Evolutionary conservation across 1,140 invertebrate genomes (phyloP), one percentile per base, ranked within the genome.

Genomic region (Riptortus pedestris): DNA sequence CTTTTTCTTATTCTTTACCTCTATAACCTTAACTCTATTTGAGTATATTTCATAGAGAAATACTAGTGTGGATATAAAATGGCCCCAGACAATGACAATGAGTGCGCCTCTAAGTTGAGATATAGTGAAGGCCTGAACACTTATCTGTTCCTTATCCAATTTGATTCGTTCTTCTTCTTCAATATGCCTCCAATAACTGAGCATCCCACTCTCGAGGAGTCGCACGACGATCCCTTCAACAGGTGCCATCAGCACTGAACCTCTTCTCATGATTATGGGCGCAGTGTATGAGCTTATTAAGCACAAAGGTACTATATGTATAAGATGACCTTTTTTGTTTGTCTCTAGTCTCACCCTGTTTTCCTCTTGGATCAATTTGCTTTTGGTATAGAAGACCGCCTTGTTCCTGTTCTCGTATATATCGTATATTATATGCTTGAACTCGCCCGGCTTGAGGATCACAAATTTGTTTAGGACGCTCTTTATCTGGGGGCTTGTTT

Each of bases 331-430:
- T 20, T 16, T 29, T 14, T 26, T 27, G 4, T n/a, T 5, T n/a
- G 1, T 59, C 7, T 16, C 5, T 18, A 20, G n/a, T 7, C 5
- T 24, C 2, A 33, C n/a, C 28, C 16, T 65, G 48, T 38, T 12
- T 65, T 68, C 67, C 9, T 60, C 63, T 22, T 66, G 65, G 20
- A 65, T 51, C 0, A 71, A 51, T 57, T 70, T 63, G n/a, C 63
- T 62, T 62, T 67, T 69, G 0, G 61, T 68, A 7, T 68, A 62
- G 22, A 71, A 68, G 0, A 71, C 65, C 14, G 70, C 70, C 11
- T 65, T 55, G 22, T 69, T 64, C 47, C 66, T 64, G 12, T 67
- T 59, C 4, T 55, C 38, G 12, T 68, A 58, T 11, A 71, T 60
- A 38, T 68, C 64, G 14, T 63, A 61, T 2, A 71, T 57, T 2